A percentile compares a stretch with the other conserved stretches of the same genome.
Evolutionary conservation across 2,113 vertebrate species (phyloP).

Genomic region (Periophthalmodon schlosseri): DNA sequence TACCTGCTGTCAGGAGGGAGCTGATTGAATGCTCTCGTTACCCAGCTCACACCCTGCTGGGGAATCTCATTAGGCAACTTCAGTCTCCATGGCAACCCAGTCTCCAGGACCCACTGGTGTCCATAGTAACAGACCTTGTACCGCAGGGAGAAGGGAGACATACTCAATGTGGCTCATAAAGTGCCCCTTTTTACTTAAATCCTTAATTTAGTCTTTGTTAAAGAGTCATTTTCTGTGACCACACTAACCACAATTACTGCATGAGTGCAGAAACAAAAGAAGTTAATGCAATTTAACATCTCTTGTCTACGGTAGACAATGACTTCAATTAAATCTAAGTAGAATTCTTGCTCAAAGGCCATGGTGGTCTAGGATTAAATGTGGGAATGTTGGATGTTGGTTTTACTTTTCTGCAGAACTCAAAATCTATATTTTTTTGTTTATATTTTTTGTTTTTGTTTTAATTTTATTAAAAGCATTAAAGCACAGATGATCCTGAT

Average conservation of each 20-base stretch:
- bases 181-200: neutral
- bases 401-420: neutral
- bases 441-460: no score
- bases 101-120: constrained; percentile 59
- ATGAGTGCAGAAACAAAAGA: neutral
- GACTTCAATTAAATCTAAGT: neutral
- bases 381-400: neutral
- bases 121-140: constrained; percentile 67
- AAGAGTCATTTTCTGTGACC: neutral
- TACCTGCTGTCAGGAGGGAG: constrained; percentile 53
- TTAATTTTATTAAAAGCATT: no score
- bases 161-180: neutral
- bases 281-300: neutral
- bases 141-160: constrained; percentile 2
- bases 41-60: constrained; percentile 65
- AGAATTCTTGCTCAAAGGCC: neutral
- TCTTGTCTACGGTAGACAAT: neutral
- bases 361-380: neutral
- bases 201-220: neutral
- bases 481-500: no score
- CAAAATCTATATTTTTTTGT: neutral
- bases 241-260: neutral
- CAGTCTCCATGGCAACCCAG: constrained; percentile 70
- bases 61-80: constrained; percentile 71
- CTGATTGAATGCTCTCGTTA: constrained; percentile 62